phyloP scores from a whole-genome alignment of 2,113 vertebrate genomes.

The Nibea coibor region DNA sequence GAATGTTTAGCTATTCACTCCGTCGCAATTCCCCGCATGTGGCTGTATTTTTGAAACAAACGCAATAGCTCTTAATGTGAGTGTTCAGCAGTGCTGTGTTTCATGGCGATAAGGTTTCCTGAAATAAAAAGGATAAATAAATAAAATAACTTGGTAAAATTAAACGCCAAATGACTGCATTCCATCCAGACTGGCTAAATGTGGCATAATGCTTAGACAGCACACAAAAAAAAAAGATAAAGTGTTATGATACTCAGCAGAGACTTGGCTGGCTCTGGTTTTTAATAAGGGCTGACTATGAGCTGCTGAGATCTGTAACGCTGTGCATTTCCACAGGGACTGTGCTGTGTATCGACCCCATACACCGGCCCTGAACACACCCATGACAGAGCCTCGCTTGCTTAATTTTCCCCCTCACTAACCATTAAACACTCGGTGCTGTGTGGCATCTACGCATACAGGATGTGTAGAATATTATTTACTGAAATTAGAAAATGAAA shows the following conservation, averaged over 20 bases:
- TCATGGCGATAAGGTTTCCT: slow-evolving; percentile 56
- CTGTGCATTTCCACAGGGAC: slow-evolving; percentile 68
- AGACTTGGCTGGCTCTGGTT: slow-evolving; percentile 54
- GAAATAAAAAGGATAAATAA: slow-evolving; percentile 64
- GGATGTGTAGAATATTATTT: slow-evolving; percentile 29
- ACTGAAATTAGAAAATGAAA: slow-evolving; percentile 32
- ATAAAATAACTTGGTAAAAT: slow-evolving; percentile 62
- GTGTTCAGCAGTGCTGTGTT: slow-evolving; percentile 63
- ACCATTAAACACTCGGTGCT: slow-evolving; percentile 42
- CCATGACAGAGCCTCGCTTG: slow-evolving; percentile 33
- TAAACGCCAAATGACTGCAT: slow-evolving; percentile 46
- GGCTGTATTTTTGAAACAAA: slow-evolving; percentile 45
- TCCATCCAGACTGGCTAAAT: slow-evolving; percentile 59
- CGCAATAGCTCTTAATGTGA: slow-evolving; percentile 53
- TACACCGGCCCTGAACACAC: slow-evolving; percentile 48
- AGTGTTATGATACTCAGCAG: slow-evolving; percentile 65
- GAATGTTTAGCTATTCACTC: slow-evolving; percentile 36
- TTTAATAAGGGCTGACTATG: slow-evolving; percentile 72
- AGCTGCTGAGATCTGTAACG: slow-evolving; percentile 66
- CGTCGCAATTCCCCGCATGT: slow-evolving; percentile 50
- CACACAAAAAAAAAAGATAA: slow-evolving; percentile 61
- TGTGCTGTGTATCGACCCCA: slow-evolving; percentile 60
- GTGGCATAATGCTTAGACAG: slow-evolving; percentile 48
- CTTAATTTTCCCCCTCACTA: slow-evolving; percentile 40
- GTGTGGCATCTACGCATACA: slow-evolving; percentile 28